Evolutionary conservation across 2,113 vertebrate genomes (phyloP), one percentile per base, ranked within the genome.

Genomic region (Cettia cetti): DNA sequence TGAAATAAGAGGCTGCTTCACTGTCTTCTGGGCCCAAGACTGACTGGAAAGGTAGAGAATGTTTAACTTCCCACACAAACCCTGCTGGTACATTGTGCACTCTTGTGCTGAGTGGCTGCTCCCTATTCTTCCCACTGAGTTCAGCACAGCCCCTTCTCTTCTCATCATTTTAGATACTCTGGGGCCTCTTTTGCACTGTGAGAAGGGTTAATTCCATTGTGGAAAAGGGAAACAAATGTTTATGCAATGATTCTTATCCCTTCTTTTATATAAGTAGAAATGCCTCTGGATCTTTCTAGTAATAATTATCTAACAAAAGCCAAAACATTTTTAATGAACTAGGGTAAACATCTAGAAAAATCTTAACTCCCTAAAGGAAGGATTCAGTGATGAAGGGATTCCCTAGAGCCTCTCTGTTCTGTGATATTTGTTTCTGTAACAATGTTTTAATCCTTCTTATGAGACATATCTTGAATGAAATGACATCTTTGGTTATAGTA

Each of bases 61-160:
- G 15, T 82, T 88, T 78, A 88, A 44, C 42, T n/a, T 63, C 22
- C 33, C n/a, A 50, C 47, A 18, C 15, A 68, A 66, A 23, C 23
- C 14, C 21, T 24, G 11, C 37, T 86, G 68, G 44, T 69, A 39
- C 30, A 33, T 28, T 0, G 0, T 42, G 44, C 42, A 8, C 57
- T 71, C 19, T 52, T 2, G 2, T 11, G 57, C 57, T 71, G 33
- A 45, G 39, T 2, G 1, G 9, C 52, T 90, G 52, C 19, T 88
- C 30, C 22, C 22, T 82, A 9, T 50, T 31, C 31, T 70, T 60
- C 28, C 17, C 57, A 8, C 13, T 31, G 39, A 71, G 11, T 50
- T 61, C 26, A 61, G 30, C 13, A 65, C 13, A 53, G 24, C 7
- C 33, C 13, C 10, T 64, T 82, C 44, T 82, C 24, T 52, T 19